A percentile compares a stretch with the other conserved stretches of the same genome.
phyloP scores from a whole-genome alignment of 2,113 vertebrate species.

The Protobothrops flavoviridis region DNA sequence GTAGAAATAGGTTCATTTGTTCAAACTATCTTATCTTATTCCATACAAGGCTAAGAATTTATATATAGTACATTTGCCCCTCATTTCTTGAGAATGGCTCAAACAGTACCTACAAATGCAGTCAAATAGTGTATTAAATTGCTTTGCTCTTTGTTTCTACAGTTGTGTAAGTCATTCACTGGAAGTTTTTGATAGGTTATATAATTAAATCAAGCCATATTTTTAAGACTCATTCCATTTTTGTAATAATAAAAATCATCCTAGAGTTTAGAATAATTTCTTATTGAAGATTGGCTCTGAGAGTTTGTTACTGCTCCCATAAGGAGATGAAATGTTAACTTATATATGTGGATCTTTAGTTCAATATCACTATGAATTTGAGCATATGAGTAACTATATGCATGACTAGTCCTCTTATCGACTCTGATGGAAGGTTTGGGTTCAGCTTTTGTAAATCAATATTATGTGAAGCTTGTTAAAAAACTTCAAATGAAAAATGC shows the following conservation, averaged over 20 bases:
- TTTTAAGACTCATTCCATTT: conserved; percentile 37
- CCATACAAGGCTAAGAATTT: conserved; percentile 16
- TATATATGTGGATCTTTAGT: conserved; percentile 33
- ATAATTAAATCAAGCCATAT: conserved; percentile 52
- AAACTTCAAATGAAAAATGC: neutral
- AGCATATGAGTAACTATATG: conserved; percentile 3
- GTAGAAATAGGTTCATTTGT: conserved; percentile 34
- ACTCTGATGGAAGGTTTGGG: neutral
- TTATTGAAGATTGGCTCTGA: conserved; percentile 3
- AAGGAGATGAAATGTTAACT: conserved; percentile 1
- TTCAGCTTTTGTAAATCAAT: conserved; percentile 3
- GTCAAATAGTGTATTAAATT: neutral
- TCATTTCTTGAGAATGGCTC: conserved; percentile 11
- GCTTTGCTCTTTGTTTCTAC: conserved; percentile 9
- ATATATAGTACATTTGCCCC: neutral
- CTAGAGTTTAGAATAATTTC: neutral
- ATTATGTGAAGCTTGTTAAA: neutral
- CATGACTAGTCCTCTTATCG: conserved; percentile 7
- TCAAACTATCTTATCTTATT: conserved; percentile 1
- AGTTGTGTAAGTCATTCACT: conserved; percentile 1
- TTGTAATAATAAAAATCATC: conserved; percentile 52
- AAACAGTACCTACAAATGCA: neutral
- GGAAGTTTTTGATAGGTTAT: conserved; percentile 18
- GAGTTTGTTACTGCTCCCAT: conserved; percentile 1
- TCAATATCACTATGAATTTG: conserved; percentile 28